Conservation (phyloP, 2,888 invertebrate species). For the Spodoptera littoralis region DNA sequence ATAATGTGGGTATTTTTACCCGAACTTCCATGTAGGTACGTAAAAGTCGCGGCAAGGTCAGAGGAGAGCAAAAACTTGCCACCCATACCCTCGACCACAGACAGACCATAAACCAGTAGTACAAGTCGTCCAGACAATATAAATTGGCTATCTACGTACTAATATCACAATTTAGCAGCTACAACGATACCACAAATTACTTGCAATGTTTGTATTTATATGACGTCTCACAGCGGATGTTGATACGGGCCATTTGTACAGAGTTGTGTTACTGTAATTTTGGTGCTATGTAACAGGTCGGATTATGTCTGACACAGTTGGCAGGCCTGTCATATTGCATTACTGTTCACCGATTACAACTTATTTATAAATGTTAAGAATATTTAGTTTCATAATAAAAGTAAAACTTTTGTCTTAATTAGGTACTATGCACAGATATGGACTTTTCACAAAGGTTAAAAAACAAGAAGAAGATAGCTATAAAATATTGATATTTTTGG, state of each 20-base stretch:
- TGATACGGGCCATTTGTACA: constrained; percentile 11
- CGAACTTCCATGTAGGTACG: constrained; percentile 69
- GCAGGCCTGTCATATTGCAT: constrained; percentile 66
- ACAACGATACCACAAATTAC: not conserved
- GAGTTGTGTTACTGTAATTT: constrained; percentile 54
- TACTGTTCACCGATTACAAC: constrained; percentile 63
- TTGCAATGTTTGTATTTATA: constrained; percentile 2
- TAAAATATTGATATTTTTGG: too few species aligned
- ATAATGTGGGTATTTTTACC: constrained; percentile 63
- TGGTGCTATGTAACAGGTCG: constrained; percentile 49
- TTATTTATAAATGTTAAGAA: constrained; percentile 64
- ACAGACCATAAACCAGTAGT: constrained; percentile 47
- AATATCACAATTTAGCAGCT: not conserved
- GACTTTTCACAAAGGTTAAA: constrained; percentile 8
- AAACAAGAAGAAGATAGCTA: too few species aligned
- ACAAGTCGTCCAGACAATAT: constrained; percentile 24
- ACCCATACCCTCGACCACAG: constrained; percentile 56
- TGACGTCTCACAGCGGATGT: constrained; percentile 18
- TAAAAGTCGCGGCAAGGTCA: constrained; percentile 72
- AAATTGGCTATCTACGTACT: not conserved
- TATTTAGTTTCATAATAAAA: constrained; percentile 66
- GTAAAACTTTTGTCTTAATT: constrained; percentile 29
- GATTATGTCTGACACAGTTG: constrained; percentile 59
- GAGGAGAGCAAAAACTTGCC: constrained; percentile 62
- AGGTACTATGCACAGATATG: constrained; percentile 6